A percentile compares a stretch with the other conserved stretches of the same genome.
These are phyloP conservation scores for Melitaea athalia DNA, from an alignment of 2,888 invertebrate species.

Conservation along the genomic window DNA sequence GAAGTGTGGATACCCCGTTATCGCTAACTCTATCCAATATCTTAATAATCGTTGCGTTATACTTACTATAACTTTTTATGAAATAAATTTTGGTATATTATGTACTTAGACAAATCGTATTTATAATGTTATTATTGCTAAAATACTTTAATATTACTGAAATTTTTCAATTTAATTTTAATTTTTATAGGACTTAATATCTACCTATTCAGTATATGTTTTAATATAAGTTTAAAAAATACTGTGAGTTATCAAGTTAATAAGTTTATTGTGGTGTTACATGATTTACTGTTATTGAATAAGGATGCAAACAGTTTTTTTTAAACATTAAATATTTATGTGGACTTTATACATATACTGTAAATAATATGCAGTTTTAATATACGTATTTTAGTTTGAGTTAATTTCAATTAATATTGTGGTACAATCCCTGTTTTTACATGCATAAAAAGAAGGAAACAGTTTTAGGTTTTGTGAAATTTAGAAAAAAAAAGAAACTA, in stretches of 20 bases:
- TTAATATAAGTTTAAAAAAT: too few species aligned
- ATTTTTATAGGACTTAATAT: too few species aligned
- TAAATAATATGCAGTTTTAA: slow-evolving; percentile 21
- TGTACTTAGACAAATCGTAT: not conserved
- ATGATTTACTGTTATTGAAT: slow-evolving; percentile 22
- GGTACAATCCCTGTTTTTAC: too few species aligned
- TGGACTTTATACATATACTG: slow-evolving; percentile 3
- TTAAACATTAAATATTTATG: slow-evolving; percentile 26
- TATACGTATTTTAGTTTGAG: too few species aligned
- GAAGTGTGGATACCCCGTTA: slow-evolving; percentile 60
- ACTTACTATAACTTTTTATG: not conserved
- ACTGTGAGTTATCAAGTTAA: too few species aligned
- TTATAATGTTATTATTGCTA: not conserved
- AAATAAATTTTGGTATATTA: not conserved
- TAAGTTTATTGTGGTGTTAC: slow-evolving; percentile 11
- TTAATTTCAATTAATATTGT: too few species aligned
- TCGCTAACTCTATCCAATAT: slow-evolving; percentile 26
- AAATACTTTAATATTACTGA: not conserved
- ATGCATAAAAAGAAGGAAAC: too few species aligned
- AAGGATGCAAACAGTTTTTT: slow-evolving; percentile 30
- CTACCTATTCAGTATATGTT: too few species aligned
- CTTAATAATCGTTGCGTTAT: slow-evolving; percentile 9
- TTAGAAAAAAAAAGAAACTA: too few species aligned
- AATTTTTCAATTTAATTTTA: too few species aligned
- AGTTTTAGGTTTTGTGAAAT: too few species aligned